Evolutionary conservation across 2,113 vertebrate species (phyloP).

Genomic region (Catagonus wagneri): DNA sequence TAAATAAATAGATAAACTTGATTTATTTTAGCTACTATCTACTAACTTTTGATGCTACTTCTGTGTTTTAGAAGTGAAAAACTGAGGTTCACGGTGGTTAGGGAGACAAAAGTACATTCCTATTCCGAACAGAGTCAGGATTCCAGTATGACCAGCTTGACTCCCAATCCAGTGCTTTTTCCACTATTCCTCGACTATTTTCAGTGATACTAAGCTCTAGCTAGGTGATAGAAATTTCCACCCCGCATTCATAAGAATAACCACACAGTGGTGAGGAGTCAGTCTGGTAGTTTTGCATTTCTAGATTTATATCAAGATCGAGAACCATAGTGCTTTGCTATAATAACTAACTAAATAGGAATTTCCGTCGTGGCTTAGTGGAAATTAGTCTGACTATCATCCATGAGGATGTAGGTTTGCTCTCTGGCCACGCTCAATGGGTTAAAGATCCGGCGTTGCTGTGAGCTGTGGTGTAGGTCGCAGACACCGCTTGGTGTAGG

Average conservation of each 20-base stretch:
- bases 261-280: fast-evolving
- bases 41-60: background rate
- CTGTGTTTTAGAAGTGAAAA: background rate
- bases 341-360: background rate
- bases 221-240: background rate
- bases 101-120: background rate
- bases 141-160: background rate
- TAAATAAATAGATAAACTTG: no score
- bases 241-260: fast-evolving
- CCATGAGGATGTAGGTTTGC: no score
- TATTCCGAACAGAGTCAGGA: background rate
- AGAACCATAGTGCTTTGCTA: background rate
- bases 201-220: no score
- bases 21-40: background rate
- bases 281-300: background rate
- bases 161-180: background rate
- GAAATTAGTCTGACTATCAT: no score
- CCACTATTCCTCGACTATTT: fast-evolving
- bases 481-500: no score
- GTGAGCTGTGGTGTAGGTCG: no score
- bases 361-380: no score
- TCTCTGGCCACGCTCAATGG: no score
- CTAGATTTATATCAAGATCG: background rate
- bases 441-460: no score
- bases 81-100: background rate